Base-by-base conservation (phyloP, 2,113 vertebrate species). In the Rissa tridactyla region DNA sequence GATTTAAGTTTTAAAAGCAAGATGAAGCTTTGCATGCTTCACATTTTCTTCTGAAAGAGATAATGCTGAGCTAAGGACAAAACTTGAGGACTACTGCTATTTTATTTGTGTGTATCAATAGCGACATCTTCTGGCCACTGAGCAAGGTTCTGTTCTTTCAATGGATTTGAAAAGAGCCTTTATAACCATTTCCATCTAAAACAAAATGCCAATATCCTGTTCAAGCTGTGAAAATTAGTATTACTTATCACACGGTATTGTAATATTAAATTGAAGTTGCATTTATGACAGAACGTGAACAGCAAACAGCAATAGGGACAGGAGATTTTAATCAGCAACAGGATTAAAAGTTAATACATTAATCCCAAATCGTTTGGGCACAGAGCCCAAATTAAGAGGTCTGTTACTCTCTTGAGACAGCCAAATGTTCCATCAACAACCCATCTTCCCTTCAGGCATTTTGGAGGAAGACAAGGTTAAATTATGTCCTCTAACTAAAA, bases 101-200 rank as follows among this genome's bases (percentile, higher is more conserved):
- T 71, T 54, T 27, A 61, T 57, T 66, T 77, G 46, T 20, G 19
- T 36, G 23, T 27, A 83, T 26, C 57, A 92, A 88, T 22, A 86
- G 79, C 22, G 90, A 93, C 97, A 97, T 51, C 94, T 93, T 51
- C 88, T 5, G 92, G 94, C 17, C 90, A 71, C 54, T 36, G 55
- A 71, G 14, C 6, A 49, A 58, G 9, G 15, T 70, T 66, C 49
- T 36, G 13, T 6, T 36, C 57, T 29, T 64, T 19, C 51, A 46
- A 9, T 29, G 6, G 25, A 36, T 69, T 80, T 52, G 17, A 57
- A 49, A 71, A 38, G 7, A 62, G 26, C 5, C 10, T 38, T 68
- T 62, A 38, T 4, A 84, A 76, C 25, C 0, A 0, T 12, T 51
- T 69, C 54, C 12, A 61, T 27, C 30, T 52, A 86, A 72, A 80